phyloP scores from a whole-genome alignment of 1,140 invertebrate species.

The Apis dorsata region DNA sequence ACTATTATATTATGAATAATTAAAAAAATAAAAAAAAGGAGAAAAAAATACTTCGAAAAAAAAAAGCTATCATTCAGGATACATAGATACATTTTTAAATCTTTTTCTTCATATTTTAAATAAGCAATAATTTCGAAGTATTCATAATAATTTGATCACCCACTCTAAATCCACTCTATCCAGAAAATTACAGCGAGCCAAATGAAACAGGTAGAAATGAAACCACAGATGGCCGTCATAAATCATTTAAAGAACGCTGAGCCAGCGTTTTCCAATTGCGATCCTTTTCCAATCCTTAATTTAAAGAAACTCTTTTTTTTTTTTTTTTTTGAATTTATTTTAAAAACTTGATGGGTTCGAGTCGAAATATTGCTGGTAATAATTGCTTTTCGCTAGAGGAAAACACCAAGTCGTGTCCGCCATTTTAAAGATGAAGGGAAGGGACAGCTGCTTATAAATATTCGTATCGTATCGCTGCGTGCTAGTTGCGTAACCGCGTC shows the following conservation, averaged over 20 bases:
- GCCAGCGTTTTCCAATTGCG: neutral
- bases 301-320: neutral
- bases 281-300: neutral
- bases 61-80: too few species aligned
- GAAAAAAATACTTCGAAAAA: too few species aligned
- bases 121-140: too few species aligned
- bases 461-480: conserved; percentile 13
- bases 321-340: neutral
- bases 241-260: neutral
- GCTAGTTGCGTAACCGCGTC: conserved; percentile 1
- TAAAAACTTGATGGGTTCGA: neutral
- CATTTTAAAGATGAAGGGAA: neutral
- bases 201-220: neutral
- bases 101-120: too few species aligned
- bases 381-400: neutral
- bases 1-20: too few species aligned
- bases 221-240: neutral
- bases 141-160: too few species aligned
- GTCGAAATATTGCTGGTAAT: neutral
- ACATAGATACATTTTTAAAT: too few species aligned
- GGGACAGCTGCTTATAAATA: conserved; percentile 10
- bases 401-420: neutral
- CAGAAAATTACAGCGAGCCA: neutral
- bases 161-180: too few species aligned
- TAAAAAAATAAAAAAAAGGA: too few species aligned